Evolutionary conservation across 2,888 invertebrate species (phyloP).

Genomic region (Ophion slaviceki): DNA sequence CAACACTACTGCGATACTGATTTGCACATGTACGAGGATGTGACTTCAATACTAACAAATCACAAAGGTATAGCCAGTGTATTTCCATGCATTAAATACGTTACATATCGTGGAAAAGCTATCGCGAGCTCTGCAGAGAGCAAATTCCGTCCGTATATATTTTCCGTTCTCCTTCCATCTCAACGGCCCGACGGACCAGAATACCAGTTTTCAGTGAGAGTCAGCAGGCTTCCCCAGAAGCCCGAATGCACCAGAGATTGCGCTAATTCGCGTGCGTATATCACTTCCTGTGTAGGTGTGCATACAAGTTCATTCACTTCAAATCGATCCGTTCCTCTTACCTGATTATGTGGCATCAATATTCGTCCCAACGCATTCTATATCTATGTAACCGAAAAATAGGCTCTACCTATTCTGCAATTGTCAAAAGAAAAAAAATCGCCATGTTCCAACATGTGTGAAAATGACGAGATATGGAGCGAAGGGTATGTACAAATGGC

Average conservation of each 20-base stretch:
- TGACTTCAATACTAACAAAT: conserved; percentile 34
- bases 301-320: not conserved
- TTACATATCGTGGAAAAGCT: conserved; percentile 44
- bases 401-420: too few species aligned
- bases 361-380: too few species aligned
- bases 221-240: conserved; percentile 43
- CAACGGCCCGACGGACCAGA: conserved; percentile 32
- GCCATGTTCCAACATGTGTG: too few species aligned
- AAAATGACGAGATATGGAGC: too few species aligned
- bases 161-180: conserved; percentile 48
- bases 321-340: too few species aligned
- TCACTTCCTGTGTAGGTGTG: conserved; percentile 22
- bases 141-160: conserved; percentile 23
- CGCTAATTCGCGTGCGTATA: conserved; percentile 48
- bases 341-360: too few species aligned
- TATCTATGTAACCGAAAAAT: too few species aligned
- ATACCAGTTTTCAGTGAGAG: conserved; percentile 23
- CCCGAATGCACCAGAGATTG: conserved; percentile 57
- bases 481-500: too few species aligned
- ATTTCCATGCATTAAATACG: conserved; percentile 31
- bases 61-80: conserved; percentile 42
- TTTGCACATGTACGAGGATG: too few species aligned
- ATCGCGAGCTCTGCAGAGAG: conserved; percentile 57
- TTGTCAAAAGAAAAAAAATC: too few species aligned
- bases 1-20: too few species aligned